A percentile compares a stretch with the other conserved stretches of the same genome.
These are phyloP conservation scores for Lepidurus couesii DNA, from an alignment of 1,140 invertebrate species.

Conservation along the genomic window DNA sequence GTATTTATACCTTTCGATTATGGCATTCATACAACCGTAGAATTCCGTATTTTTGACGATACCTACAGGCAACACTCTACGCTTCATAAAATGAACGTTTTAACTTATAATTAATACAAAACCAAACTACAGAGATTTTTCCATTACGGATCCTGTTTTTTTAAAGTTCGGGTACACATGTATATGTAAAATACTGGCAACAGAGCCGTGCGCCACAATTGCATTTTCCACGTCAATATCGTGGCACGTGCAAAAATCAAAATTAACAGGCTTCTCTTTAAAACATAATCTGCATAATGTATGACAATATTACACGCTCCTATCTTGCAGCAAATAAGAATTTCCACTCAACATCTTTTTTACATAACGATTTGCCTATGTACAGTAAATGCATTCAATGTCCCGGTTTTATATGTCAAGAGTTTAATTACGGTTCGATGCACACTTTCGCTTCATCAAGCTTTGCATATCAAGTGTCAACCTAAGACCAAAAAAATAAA, in stretches of 20 bases:
- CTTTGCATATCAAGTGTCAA: conserved; percentile 1
- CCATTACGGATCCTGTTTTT: neutral
- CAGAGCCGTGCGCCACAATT: conserved; percentile 8
- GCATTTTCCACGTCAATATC: neutral
- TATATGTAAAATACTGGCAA: conserved; percentile 20
- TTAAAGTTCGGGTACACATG: neutral
- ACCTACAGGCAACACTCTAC: no score
- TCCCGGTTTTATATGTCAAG: neutral
- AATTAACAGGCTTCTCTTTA: neutral
- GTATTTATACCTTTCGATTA: no score
- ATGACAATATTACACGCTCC: no score
- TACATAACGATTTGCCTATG: conserved; percentile 16
- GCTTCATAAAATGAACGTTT: no score
- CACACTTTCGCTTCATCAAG: conserved; percentile 2
- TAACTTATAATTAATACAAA: neutral
- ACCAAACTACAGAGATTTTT: neutral
- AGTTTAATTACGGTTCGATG: conserved; percentile 11
- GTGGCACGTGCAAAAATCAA: neutral
- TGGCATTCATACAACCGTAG: no score
- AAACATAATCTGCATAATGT: neutral
- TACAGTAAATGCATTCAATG: neutral
- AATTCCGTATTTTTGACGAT: no score
- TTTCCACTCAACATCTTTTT: neutral
- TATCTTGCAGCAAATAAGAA: neutral
- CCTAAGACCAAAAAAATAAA: neutral